Base-by-base conservation (phyloP, 2,888 invertebrate genomes). In the Caenorhabditis virilis region DNA sequence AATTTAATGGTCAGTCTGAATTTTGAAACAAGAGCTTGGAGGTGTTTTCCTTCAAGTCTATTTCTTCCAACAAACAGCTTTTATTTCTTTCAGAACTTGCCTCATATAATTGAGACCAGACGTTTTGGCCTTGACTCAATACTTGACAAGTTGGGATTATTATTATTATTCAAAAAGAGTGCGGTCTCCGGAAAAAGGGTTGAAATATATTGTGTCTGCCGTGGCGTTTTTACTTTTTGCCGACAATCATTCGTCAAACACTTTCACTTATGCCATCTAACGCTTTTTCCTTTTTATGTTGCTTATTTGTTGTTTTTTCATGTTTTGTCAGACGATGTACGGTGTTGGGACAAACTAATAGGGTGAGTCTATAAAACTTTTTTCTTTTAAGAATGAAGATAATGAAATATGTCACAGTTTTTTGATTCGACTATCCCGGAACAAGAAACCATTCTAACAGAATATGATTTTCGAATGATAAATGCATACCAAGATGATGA, bases 391-490 rank as follows among this genome's bases (percentile, higher is more conserved):
- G 47, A 41, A 16, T 2, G 9, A 36, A 6, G 30, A 42, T 41
- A 25, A 18, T 16, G 41, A 11, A 25, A 7, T 16, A 15, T 18
- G 7, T 76, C 80, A 36, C 62, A 81, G 81, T 82, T 56, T 65
- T 78, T 78, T 51, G 78, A 81, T 52, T 69, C 78, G 36, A 58
- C 70, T 2, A 54, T 80, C 7, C 73, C 79, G 6, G 81, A 81
- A 25, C 69, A 60, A 35, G 81, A 81, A 52, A 76, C 80, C 11
- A 25, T 65, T 5, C 67, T 81, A 30, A 77, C 72, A 1, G 75
- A 73, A 7, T 66, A 71, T 38, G 81, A 81, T 45, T 79, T 75
- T 51, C 60, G 63, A 45, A 69, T 67, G 65, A 63, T 67, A 27
- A 49, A 56, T 2, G 55, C 45, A 1, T 55, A 52, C 26, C 42